A percentile compares a stretch with the other conserved stretches of the same genome.
These are phyloP conservation scores for Holcopasites calliopsidis DNA, from an alignment of 1,140 invertebrate genomes.

Conservation along the genomic window DNA sequence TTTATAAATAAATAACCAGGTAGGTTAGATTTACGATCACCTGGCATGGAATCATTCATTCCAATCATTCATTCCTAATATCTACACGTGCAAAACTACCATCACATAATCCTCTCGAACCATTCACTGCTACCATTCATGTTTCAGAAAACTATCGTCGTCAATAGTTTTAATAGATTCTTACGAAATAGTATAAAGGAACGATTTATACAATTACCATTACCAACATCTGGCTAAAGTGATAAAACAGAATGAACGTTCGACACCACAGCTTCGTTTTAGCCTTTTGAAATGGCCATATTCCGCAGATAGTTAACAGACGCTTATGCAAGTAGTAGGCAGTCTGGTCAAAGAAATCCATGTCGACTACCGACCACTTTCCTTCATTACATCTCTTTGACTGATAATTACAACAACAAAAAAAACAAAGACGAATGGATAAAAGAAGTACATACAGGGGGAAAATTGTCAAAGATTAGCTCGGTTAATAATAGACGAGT, in stretches of 20 bases:
- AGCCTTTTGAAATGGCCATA: neutral
- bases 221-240: neutral
- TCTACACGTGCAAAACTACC: neutral
- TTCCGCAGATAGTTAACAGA: neutral
- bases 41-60: neutral
- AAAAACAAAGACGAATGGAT: neutral
- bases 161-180: no score
- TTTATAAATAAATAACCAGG: no score
- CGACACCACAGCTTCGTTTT: neutral
- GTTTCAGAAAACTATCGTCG: no score
- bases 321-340: neutral
- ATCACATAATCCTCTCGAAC: neutral
- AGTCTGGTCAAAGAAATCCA: conserved; percentile 4
- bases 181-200: no score
- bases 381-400: neutral
- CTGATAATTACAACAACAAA: neutral
- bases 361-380: neutral
- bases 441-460: neutral
- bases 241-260: neutral
- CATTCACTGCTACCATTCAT: no score
- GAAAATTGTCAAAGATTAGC: neutral
- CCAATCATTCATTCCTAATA: neutral
- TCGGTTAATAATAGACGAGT: neutral
- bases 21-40: neutral
- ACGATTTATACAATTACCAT: conserved; percentile 1